Percentiles rank a stretch among this genome's conserved stretches.
phyloP scores from a whole-genome alignment of 2,797 vertebrate species.

The Epinephelus malabaricus region DNA sequence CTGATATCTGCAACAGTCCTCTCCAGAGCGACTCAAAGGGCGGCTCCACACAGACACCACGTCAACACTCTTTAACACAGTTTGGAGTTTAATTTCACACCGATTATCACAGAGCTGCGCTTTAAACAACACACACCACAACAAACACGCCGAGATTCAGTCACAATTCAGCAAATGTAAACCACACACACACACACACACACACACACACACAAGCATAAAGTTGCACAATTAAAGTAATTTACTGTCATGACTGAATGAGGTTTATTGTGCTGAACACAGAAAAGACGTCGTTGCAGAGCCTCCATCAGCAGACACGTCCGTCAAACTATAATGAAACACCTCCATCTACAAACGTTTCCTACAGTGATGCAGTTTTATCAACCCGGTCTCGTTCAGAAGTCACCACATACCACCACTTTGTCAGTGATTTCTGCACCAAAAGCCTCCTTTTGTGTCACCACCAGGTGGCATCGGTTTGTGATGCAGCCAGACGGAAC shows the following conservation, averaged over 20 bases:
- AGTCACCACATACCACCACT: too few relatives aligned
- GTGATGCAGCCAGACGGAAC: too few relatives aligned
- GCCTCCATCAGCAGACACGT: not conserved
- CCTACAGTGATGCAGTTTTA: too few relatives aligned
- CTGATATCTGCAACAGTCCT: slow-evolving; percentile 50
- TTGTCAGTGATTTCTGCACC: too few relatives aligned
- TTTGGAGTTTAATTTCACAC: slow-evolving; percentile 66
- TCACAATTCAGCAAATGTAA: too few relatives aligned
- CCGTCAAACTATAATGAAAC: too few relatives aligned
- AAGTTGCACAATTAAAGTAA: too few relatives aligned
- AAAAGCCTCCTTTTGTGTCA: too few relatives aligned
- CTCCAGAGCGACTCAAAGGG: slow-evolving; percentile 28
- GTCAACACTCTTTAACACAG: slow-evolving; percentile 53
- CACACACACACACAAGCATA: slow-evolving; percentile 1
- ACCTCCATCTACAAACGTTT: too few relatives aligned
- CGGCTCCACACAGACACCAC: slow-evolving; percentile 31
- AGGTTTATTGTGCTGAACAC: slow-evolving; percentile 25
- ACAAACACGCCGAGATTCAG: not conserved
- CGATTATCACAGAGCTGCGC: slow-evolving; percentile 51
- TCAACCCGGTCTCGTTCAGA: too few relatives aligned
- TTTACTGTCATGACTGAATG: not conserved
- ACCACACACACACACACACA: slow-evolving; percentile 3
- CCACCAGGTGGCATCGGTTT: too few relatives aligned
- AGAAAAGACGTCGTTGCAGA: not conserved
- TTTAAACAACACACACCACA: slow-evolving; percentile 43